Percentiles rank a stretch among this genome's conserved stretches.
Evolutionary conservation across 2,113 vertebrate genomes (phyloP).

Genomic region (Ginglymostoma cirratum): DNA sequence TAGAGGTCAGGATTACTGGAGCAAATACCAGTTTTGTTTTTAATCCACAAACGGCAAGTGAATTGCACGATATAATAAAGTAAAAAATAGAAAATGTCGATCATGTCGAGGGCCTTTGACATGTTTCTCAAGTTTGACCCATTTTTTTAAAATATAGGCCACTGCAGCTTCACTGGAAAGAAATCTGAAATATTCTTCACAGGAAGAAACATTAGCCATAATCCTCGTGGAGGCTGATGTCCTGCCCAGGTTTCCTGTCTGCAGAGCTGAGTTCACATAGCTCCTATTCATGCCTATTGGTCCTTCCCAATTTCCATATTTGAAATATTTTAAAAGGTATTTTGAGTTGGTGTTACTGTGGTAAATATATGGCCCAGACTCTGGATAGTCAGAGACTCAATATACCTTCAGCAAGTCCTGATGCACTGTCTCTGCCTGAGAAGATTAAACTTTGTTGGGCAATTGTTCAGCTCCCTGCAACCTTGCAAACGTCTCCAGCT

Average conservation of each 20-base stretch:
- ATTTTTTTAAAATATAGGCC: constrained; percentile 22
- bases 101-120: neutral
- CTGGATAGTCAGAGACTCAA: too few relatives aligned
- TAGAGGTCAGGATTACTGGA: neutral
- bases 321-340: neutral
- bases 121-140: constrained; percentile 10
- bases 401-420: too few relatives aligned
- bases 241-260: neutral
- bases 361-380: neutral
- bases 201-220: neutral
- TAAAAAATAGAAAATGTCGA: constrained; percentile 28
- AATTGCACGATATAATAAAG: neutral
- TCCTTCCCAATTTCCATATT: neutral
- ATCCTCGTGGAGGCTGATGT: neutral
- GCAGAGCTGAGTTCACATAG: neutral
- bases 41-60: neutral
- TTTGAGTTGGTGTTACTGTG: neutral
- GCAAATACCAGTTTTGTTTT: neutral
- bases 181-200: neutral
- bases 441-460: too few relatives aligned
- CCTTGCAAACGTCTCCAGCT: too few relatives aligned
- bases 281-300: neutral
- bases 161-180: neutral
- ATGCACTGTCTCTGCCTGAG: too few relatives aligned
- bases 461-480: too few relatives aligned